Percentiles rank a stretch among this genome's conserved stretches.
Evolutionary conservation across 1,140 invertebrate genomes (phyloP).

Genomic region (Phenacoccus solenopsis): DNA sequence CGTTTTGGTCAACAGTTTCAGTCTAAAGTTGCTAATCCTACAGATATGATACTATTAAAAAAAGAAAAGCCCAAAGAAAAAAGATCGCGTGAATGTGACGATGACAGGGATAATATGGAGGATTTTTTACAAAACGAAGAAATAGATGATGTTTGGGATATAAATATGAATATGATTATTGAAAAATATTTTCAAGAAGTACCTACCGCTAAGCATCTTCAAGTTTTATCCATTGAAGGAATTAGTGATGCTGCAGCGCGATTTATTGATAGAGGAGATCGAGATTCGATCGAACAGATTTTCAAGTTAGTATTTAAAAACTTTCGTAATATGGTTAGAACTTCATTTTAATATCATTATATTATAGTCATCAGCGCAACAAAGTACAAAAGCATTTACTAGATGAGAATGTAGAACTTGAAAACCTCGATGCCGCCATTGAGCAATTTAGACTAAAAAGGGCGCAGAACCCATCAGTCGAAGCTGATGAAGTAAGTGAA

Average conservation of each 20-base stretch:
- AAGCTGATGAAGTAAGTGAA: conserved; percentile 21
- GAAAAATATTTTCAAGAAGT: conserved; percentile 25
- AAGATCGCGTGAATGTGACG: background rate
- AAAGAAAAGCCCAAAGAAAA: conserved; percentile 21
- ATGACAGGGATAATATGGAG: conserved; percentile 18
- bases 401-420: conserved; percentile 20
- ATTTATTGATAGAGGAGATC: conserved; percentile 25
- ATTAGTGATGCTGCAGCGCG: conserved; percentile 25
- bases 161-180: conserved; percentile 23
- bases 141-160: conserved; percentile 15
- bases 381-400: conserved; percentile 22
- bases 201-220: conserved; percentile 20
- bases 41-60: conserved; percentile 29
- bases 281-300: conserved; percentile 22
- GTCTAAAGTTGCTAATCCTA: conserved; percentile 43
- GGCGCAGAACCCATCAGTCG: conserved; percentile 15
- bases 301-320: conserved; percentile 24
- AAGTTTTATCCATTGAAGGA: conserved; percentile 25
- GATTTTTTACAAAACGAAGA: conserved; percentile 21
- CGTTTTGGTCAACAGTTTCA: conserved; percentile 60
- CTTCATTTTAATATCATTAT: conserved; percentile 19
- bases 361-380: conserved; percentile 25
- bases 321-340: background rate
- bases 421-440: conserved; percentile 21
- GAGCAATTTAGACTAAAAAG: conserved; percentile 11